Base-by-base conservation (phyloP, 1,140 invertebrate genomes). In the Cotesia glomerata region DNA sequence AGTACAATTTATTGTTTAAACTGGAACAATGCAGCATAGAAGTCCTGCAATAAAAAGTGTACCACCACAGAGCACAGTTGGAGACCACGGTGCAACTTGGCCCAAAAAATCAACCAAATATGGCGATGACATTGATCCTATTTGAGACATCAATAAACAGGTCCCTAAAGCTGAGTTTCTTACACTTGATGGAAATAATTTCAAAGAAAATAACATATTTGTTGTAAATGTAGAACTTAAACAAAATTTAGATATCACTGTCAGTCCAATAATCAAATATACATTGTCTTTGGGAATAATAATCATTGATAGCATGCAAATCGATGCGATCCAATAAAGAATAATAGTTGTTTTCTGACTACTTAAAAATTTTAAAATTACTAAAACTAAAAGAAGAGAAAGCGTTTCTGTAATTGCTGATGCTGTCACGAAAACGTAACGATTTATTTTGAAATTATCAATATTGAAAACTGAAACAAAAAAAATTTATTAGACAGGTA, bases 121-220 rank as follows among this genome's bases (percentile, higher is more conserved):
- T 1, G 92, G 91, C 1, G 91, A 90, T 34, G 88, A 79, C 49
- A 92, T 89, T 3, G 89, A 89, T 14, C 91, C 91, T 7, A 92
- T 79, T 74, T 92, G 88, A 1, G 90, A 90, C 77, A 88, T 85
- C 5, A 90, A 89, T 0, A 90, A 90, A 58, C 89, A 88, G 1
- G 88, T 88, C 1, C 92, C 91, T 32, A 93, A 76, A 0, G 89
- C 91, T 1, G 90, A 88, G 76, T 91, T 92, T 56, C 92, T 84
- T 7, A 75, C 70, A 0, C 81, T 86, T 13, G 91, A 92, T 13
- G 91, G 92, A 77, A 90, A 91, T 1, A 91, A 77, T 75, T 90
- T 89, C 1, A 89, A 88, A 0, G 88, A 89, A 74, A 91, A 91
- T 1, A 93, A 82, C 34, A 91, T 91, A 3, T 90, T 86, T 5